Percentiles rank a stretch among this genome's conserved stretches.
Evolutionary conservation across 2,113 vertebrate genomes (phyloP).

Genomic region (Amblyopsis rosae): DNA sequence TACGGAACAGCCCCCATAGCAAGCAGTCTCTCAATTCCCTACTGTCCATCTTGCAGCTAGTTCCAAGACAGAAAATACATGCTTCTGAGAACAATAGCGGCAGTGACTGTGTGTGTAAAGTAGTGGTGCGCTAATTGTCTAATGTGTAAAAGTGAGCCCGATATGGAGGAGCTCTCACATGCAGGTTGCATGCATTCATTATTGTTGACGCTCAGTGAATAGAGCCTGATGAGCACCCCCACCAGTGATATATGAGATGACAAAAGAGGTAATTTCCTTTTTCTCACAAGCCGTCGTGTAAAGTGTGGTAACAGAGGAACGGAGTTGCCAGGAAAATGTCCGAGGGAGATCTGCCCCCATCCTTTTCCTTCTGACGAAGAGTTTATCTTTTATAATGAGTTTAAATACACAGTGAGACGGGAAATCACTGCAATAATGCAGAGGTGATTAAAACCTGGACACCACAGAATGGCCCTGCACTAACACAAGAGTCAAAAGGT

Average conservation of each 20-base stretch:
- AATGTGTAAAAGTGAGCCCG: slow-evolving; percentile 37
- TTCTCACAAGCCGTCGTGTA: slow-evolving; percentile 66
- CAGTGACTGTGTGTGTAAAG: neutral
- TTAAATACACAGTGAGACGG: slow-evolving; percentile 71
- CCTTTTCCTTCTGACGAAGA: slow-evolving; percentile 57
- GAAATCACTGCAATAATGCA: slow-evolving; percentile 74
- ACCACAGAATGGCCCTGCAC: slow-evolving; percentile 50
- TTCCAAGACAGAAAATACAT: slow-evolving; percentile 22
- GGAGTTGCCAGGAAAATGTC: slow-evolving; percentile 20
- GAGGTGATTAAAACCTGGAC: slow-evolving; percentile 73
- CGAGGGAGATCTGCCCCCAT: slow-evolving; percentile 32
- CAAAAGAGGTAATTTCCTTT: slow-evolving; percentile 69
- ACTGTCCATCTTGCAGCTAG: slow-evolving; percentile 13
- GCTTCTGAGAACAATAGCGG: neutral
- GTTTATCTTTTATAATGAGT: slow-evolving; percentile 73
- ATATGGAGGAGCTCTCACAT: slow-evolving; percentile 23
- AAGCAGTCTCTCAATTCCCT: slow-evolving; percentile 23
- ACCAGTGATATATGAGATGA: slow-evolving; percentile 69
- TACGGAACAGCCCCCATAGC: slow-evolving; percentile 12
- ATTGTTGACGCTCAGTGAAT: slow-evolving; percentile 46
- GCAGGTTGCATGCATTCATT: slow-evolving; percentile 54
- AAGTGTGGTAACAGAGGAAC: slow-evolving; percentile 45
- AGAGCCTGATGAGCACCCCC: slow-evolving; percentile 33
- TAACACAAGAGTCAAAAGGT: slow-evolving; percentile 35
- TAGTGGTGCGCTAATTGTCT: slow-evolving; percentile 7